These are phyloP conservation scores for Austrofundulus limnaeus DNA, from an alignment of 2,113 vertebrate species.

Conservation along the genomic window DNA sequence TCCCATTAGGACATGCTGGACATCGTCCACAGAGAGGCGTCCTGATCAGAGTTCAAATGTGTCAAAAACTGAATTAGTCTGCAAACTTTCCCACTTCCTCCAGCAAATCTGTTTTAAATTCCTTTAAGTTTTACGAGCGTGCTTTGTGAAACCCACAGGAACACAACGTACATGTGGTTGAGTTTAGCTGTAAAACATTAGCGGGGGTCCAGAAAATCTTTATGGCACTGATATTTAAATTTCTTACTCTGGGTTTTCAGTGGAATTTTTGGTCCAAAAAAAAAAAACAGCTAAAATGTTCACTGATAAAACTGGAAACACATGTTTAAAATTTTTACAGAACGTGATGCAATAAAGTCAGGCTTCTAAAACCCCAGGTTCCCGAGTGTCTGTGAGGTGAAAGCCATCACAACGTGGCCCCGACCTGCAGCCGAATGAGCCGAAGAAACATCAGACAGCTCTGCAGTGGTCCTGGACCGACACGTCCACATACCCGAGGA, in stretches of 20 bases:
- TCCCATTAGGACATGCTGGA: too few relatives aligned
- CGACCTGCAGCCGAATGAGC: not conserved
- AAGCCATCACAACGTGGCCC: not conserved
- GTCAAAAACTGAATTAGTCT: too few relatives aligned
- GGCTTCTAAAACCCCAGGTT: not conserved
- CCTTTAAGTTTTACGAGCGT: too few relatives aligned
- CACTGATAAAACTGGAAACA: not conserved
- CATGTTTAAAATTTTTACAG: not conserved
- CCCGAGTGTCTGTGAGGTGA: not conserved
- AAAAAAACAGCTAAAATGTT: not conserved
- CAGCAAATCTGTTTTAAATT: too few relatives aligned
- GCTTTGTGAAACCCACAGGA: too few relatives aligned
- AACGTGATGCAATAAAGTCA: not conserved
- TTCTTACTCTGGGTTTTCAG: not conserved
- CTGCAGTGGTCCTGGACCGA: not conserved
- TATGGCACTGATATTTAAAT: too few relatives aligned
- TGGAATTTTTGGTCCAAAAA: not conserved
- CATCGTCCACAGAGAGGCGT: too few relatives aligned
- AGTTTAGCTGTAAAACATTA: too few relatives aligned
- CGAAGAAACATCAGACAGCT: not conserved
- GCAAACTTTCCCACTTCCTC: too few relatives aligned
- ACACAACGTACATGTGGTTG: too few relatives aligned
- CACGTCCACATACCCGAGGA: not conserved
- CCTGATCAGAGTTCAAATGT: too few relatives aligned
- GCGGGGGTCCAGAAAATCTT: too few relatives aligned